Base-by-base conservation (phyloP, 2,797 vertebrate species). In the Coendou prehensilis region DNA sequence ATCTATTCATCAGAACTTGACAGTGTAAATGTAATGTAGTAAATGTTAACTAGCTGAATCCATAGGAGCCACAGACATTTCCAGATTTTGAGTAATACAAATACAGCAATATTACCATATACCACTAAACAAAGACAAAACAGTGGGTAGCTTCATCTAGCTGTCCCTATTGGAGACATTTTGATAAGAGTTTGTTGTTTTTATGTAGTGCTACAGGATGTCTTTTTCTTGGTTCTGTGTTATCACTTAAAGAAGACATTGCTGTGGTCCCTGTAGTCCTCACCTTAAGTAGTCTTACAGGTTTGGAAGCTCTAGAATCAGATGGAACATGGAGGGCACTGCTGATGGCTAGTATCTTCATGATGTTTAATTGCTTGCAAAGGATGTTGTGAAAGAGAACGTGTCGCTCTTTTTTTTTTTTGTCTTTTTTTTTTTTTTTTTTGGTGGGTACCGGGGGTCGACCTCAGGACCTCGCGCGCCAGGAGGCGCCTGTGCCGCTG, bases 41-140 rank as follows among this genome's bases (percentile, higher is more conserved):
- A 87, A 80, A 22, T 91, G 56, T 64, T 88, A 87, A 89, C 20
- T 69, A 76, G 52, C 15, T 85, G 64, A 90, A 78, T 47, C 37
- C 33, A n/a, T 61, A 59, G 33, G 26, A 89, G 23, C 56, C 56
- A 56, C 5, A 52, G 79, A 80, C 54, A 85, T 4, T 73, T 96
- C 30, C 73, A 92, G 37, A 90, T 67, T 94, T 95, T 95, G 45
- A 85, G 23, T 94, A 75, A 61, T 86, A 78, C 22, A 89, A 92
- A 41, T 93, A 83, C 9, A 20, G 0, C 56, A n/a, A 6, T 67
- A 56, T 78, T 96, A 78, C 50, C 26, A 59, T 52, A 50, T 59
- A 57, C 56, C n/a, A 63, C 45, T 63, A 13, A 89, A 56, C 45
- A 59, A 95, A 41, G 41, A 59, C 33, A 95, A 59, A 91, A 52